Conservation (phyloP, 2,113 vertebrate species). For the Xiphorhynchus elegans region DNA sequence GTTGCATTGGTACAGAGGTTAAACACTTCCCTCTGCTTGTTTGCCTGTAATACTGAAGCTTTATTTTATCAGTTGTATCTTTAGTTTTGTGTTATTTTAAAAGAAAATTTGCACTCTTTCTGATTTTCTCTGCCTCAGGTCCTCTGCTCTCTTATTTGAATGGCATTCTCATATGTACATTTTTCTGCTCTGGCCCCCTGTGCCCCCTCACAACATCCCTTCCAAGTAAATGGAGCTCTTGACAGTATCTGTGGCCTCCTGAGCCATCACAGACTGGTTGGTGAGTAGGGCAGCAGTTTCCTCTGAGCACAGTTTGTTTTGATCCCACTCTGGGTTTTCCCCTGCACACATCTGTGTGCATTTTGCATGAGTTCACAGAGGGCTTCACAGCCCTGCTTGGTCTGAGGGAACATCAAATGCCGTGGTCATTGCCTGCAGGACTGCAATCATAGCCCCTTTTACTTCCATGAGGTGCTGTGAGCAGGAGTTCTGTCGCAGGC, state of each 20-base stretch:
- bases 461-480: neutral
- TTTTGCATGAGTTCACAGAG: neutral
- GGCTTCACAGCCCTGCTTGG: neutral
- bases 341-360: neutral
- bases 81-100: neutral
- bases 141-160: neutral
- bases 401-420: neutral
- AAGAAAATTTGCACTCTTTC: neutral
- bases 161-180: neutral
- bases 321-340: neutral
- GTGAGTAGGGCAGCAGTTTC: neutral
- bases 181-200: neutral
- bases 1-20: conserved; percentile 40
- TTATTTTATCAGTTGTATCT: neutral
- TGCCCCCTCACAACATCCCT: neutral
- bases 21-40: conserved; percentile 35
- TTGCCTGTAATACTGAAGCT: neutral
- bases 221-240: neutral
- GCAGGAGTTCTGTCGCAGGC: neutral
- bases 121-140: neutral
- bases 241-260: neutral
- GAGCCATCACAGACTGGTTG: neutral
- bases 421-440: neutral
- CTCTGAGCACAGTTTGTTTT: neutral
- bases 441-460: accelerated